Conservation (phyloP, 2,797 vertebrate species). For the Salmo trutta region DNA sequence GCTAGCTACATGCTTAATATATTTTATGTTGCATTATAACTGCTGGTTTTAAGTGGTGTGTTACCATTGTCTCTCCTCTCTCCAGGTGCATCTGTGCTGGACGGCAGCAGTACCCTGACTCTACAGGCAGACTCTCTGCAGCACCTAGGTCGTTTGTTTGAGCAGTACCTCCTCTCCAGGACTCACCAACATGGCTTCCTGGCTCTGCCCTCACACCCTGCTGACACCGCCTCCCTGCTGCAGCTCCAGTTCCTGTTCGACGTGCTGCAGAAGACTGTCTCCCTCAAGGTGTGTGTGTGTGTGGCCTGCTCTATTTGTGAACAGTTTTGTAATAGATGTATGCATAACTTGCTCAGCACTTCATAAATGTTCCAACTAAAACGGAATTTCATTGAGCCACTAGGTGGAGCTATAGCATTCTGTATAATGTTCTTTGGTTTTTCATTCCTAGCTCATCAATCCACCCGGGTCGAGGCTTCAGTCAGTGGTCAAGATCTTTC, state of each 20-base stretch:
- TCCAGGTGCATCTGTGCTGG: conserved; percentile 86
- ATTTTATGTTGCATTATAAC: neutral
- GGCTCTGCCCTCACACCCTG: conserved; percentile 92
- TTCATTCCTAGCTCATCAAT: conserved; percentile 79
- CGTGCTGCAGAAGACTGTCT: conserved; percentile 90
- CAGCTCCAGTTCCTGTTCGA: conserved; percentile 96
- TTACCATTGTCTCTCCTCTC: neutral
- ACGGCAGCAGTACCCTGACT: conserved; percentile 89
- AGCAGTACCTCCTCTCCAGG: conserved; percentile 85
- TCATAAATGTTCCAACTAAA: no score
- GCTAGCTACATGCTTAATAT: no score
- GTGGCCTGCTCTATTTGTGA: neutral
- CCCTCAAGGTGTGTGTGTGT: conserved; percentile 82
- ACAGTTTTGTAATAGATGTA: neutral
- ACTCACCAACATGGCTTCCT: conserved; percentile 84
- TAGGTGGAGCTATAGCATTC: neutral
- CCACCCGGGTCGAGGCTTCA: conserved; percentile 75
- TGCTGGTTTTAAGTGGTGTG: neutral
- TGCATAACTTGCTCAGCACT: no score
- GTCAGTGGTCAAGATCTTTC: conserved; percentile 90
- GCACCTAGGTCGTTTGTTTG: conserved; percentile 87
- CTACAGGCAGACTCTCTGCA: conserved; percentile 84
- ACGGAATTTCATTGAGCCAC: neutral
- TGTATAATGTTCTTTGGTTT: neutral
- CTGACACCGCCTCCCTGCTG: conserved; percentile 84